Base-by-base conservation (phyloP, 2,888 invertebrate species). In the Leptogaster cylindrica region DNA sequence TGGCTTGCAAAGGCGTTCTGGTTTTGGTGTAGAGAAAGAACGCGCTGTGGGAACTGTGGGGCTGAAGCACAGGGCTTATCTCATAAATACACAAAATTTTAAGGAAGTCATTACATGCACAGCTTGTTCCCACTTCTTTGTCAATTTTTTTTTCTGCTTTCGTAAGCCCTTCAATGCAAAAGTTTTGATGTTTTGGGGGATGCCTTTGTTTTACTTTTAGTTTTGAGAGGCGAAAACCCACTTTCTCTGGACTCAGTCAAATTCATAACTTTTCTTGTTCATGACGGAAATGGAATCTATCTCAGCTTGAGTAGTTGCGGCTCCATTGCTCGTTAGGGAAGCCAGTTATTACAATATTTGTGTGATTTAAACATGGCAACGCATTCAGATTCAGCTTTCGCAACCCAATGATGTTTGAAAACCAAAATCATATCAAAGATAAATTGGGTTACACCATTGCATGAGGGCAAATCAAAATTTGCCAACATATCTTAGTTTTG, bases 91-190 rank as follows among this genome's bases (percentile, higher is more conserved):
- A 63, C 44, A 63, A 63, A 63, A 44, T 44, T 46, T 63, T 44
- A 63, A 63, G 63, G 63, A 63, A 63, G 63, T 63, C 63, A 63
- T 63, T 63, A 63, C 63, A 63, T 63, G 63, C 63, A 63, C 44
- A 63, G 63, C 63, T 63, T 63, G 63, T 63, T 63, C 63, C 46
- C 63, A 63, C 41, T 63, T 61, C 61, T 63, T 63, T 46, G 41
- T 20, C 46, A 63, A 44, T 31, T 52, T 52, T 52, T 51, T 25
- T 28, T 10, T 18, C 14, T 14, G 18, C 31, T 25, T 20, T 52
- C 31, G 52, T 52, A 52, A 52, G 33, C 31, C 33, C 16, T 20
- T 52, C 52, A 52, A 52, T 52, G 52, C 16, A 8, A 31, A 52
- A 52, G 52, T 52, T 52, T 50, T 33, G 14, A 33, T 28, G 52